phyloP scores from a whole-genome alignment of 1,140 invertebrate species.

The Macrotrachela quadricornifera region DNA sequence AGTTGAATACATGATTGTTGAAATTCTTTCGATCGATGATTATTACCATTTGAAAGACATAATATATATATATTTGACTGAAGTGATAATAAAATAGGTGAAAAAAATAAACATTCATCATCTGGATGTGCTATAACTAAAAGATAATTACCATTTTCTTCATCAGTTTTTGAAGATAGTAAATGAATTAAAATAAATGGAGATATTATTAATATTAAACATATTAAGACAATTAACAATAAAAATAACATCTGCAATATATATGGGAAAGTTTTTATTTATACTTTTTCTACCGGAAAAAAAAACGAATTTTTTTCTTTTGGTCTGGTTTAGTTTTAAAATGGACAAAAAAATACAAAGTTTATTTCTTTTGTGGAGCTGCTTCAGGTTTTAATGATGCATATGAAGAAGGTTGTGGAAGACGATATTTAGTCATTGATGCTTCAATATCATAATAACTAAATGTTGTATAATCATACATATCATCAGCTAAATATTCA shows the following conservation, averaged over 20 bases:
- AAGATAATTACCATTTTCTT: slow-evolving; percentile 33
- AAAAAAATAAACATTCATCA: slow-evolving; percentile 87
- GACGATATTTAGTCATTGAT: slow-evolving; percentile 2
- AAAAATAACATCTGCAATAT: no score
- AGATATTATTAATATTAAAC: no score
- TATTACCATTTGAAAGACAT: neutral
- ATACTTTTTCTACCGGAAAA: no score
- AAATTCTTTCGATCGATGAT: neutral
- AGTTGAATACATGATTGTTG: neutral
- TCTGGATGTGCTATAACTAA: slow-evolving; percentile 80
- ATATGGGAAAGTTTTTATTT: no score
- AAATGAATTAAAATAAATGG: no score
- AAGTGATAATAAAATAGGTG: slow-evolving; percentile 53
- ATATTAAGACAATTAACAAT: no score
- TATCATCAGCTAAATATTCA: neutral
- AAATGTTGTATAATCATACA: neutral
- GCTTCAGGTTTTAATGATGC: neutral
- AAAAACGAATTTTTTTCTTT: no score
- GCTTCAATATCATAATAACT: slow-evolving; percentile 7
- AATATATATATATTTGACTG: slow-evolving; percentile 11
- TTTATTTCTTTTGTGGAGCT: no score
- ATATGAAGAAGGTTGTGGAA: slow-evolving; percentile 1
- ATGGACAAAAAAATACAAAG: no score
- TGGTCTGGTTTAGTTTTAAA: no score
- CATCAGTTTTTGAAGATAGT: no score